These are phyloP conservation scores for Rhyacophila evoluta DNA, from an alignment of 2,888 invertebrate species.

Conservation along the genomic window DNA sequence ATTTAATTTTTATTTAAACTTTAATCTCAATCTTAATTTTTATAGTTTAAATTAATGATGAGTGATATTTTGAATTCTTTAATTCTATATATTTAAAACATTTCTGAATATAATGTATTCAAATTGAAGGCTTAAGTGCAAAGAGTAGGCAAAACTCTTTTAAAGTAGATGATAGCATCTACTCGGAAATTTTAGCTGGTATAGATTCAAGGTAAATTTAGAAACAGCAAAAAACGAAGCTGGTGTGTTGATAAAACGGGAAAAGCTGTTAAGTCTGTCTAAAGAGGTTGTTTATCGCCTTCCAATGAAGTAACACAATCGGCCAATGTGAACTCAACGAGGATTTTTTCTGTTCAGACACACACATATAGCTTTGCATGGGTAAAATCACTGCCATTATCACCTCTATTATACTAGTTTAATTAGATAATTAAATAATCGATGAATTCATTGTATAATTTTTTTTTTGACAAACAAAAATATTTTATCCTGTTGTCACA, in stretches of 20 bases:
- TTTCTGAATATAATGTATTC: neutral
- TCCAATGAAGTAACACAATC: neutral
- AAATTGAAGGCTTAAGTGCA: neutral
- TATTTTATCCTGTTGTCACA: too few species aligned
- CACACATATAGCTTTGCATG: too few species aligned
- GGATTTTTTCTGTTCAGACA: neutral
- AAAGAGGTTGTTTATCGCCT: neutral
- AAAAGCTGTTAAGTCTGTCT: neutral
- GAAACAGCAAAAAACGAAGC: neutral
- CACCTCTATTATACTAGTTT: too few species aligned
- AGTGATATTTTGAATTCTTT: too few species aligned
- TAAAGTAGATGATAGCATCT: neutral
- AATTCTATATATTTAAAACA: too few species aligned
- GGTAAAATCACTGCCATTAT: too few species aligned
- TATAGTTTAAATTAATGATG: too few species aligned
- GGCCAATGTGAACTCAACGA: neutral
- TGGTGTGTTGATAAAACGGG: neutral
- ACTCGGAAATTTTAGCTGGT: neutral
- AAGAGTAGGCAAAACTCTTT: neutral
- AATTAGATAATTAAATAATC: too few species aligned
- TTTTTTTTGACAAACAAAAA: too few species aligned
- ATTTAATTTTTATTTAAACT: too few species aligned
- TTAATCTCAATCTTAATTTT: too few species aligned
- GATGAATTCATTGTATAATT: too few species aligned
- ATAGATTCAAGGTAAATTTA: neutral